Conservation (phyloP, 2,797 vertebrate species). For the Malurus leucopterus region DNA sequence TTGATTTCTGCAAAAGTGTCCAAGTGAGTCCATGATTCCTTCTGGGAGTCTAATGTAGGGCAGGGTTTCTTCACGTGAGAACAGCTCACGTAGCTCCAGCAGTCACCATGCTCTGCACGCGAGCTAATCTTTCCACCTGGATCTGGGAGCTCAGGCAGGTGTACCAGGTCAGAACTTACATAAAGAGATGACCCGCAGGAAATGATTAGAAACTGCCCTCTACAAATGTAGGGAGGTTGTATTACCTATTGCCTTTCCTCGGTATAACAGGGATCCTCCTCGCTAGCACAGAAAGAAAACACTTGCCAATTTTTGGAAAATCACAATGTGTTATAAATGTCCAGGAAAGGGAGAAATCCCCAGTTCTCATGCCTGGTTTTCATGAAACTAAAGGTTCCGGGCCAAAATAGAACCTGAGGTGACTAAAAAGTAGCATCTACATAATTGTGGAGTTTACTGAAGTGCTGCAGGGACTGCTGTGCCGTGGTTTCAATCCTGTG, state of each 20-base stretch:
- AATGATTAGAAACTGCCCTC: neutral
- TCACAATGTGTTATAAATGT: neutral
- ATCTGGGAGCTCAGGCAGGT: neutral
- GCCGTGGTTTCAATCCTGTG: neutral
- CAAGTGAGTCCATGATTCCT: neutral
- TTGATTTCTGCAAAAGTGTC: neutral
- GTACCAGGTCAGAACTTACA: neutral
- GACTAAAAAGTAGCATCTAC: neutral
- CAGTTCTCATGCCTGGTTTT: neutral
- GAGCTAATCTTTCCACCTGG: neutral
- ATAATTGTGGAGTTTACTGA: neutral
- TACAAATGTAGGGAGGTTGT: neutral
- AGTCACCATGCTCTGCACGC: neutral
- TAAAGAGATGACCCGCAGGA: neutral
- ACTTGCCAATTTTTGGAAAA: neutral
- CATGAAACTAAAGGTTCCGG: neutral
- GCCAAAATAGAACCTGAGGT: neutral
- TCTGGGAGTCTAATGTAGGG: neutral
- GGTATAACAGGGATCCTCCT: neutral
- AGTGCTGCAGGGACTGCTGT: rapidly evolving
- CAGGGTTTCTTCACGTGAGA: neutral
- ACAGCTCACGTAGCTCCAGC: neutral
- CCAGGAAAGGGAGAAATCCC: neutral
- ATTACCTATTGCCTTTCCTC: neutral
- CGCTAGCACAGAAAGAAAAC: neutral